Evolutionary conservation across 2,797 vertebrate genomes (phyloP).

Genomic region (Corythornis leucogaster): DNA sequence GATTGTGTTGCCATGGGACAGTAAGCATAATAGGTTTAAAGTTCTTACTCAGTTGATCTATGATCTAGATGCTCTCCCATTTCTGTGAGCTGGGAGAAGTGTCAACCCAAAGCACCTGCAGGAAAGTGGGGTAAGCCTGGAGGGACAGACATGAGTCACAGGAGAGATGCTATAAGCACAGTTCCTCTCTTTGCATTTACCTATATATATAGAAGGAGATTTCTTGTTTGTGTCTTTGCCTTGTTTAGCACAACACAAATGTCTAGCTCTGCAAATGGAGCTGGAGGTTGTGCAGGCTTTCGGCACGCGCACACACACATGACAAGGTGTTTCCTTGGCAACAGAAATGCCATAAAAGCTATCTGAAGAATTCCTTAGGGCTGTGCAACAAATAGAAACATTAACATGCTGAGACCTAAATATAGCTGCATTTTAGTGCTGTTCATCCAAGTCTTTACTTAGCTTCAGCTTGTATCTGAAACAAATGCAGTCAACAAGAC

Average conservation of each 20-base stretch:
- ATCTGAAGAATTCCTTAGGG: slow-evolving; percentile 68
- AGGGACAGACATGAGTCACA: not conserved
- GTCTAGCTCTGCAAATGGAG: not conserved
- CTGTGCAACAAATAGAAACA: slow-evolving; percentile 71
- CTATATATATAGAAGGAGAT: not conserved
- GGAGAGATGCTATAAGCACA: not conserved
- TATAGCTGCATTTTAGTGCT: slow-evolving; percentile 46
- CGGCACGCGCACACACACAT: not conserved
- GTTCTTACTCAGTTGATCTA: not conserved
- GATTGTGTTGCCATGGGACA: not conserved
- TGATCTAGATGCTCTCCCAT: rapidly evolving
- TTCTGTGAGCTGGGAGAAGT: not conserved
- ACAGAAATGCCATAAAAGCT: slow-evolving; percentile 65
- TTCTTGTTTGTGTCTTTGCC: not conserved
- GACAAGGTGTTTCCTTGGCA: slow-evolving; percentile 61
- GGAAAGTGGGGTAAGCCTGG: not conserved
- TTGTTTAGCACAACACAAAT: not conserved
- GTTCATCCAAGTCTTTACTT: slow-evolving; percentile 41
- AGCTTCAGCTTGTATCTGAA: not conserved
- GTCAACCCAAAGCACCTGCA: not conserved
- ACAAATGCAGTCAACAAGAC: not conserved
- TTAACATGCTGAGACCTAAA: slow-evolving; percentile 66
- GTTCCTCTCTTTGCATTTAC: not conserved
- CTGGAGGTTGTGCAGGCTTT: not conserved
- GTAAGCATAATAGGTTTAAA: not conserved